Evolutionary conservation across 2,113 vertebrate genomes (phyloP).

Genomic region (Barnardius zonarius): DNA sequence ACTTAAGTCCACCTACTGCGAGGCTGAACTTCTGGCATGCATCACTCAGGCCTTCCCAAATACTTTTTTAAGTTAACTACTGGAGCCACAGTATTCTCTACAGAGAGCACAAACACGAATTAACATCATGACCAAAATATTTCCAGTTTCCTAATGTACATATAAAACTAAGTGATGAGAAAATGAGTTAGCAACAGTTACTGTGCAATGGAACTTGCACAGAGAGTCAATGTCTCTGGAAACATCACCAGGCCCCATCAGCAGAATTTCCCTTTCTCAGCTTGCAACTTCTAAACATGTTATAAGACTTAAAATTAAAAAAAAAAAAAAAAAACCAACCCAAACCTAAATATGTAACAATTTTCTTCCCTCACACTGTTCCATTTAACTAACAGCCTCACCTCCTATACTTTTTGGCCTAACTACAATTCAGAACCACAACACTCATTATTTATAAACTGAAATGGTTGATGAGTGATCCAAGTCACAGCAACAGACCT

Average conservation of each 20-base stretch:
- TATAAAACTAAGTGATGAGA: not conserved
- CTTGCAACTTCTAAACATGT: not conserved
- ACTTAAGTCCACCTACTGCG: accelerated
- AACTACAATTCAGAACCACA: not conserved
- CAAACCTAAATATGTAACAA: not conserved
- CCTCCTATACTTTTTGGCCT: not conserved
- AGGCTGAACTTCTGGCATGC: not conserved
- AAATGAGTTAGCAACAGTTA: accelerated
- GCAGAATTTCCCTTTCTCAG: not conserved
- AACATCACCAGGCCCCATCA: not conserved
- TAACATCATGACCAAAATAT: not conserved
- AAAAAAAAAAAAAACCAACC: not conserved
- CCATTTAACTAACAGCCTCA: not conserved
- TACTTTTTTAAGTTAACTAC: not conserved
- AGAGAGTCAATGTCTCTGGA: accelerated
- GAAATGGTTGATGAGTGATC: not conserved
- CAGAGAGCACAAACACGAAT: not conserved
- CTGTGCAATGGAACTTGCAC: not conserved
- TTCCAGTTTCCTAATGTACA: not conserved
- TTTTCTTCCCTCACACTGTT: not conserved
- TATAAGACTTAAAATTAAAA: not conserved
- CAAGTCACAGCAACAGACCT: not conserved
- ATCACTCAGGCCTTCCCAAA: accelerated
- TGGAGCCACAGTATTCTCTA: not conserved
- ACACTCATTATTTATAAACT: not conserved